Base-by-base conservation (phyloP, 2,113 vertebrate genomes). In the Xiphias gladius region DNA sequence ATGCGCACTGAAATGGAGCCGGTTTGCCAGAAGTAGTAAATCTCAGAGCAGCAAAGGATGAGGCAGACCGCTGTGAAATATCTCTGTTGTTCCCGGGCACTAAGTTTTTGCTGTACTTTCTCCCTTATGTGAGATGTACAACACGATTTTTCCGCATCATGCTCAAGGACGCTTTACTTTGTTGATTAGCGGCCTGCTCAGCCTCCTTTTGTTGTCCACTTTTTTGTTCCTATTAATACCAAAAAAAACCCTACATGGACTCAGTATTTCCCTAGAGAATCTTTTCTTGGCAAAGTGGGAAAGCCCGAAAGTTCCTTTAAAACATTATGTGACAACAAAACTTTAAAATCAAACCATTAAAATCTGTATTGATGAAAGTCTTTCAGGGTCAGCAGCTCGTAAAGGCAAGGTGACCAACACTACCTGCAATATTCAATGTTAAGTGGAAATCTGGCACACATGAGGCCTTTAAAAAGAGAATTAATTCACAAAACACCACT, bases 1-100 rank as follows among this genome's bases (percentile, higher is more conserved):
- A 66, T 66, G 59, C 30, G 66, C 41, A 55, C 16, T 57, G 35
- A 43, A 63, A 66, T 5, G 0, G 37, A 80, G 28, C 57, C 61
- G 26, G 55, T 72, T 64, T 79, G 76, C 59, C 55, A 83, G 81
- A 79, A 24, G 50, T 50, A 48, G 58, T 76, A 70, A 68, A 73
- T 86, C 71, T 80, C 68, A 72, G 61, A 65, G 62, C 37, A 58
- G 48, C 67, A 52, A 28, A 80, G 58, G 73, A 64, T 28, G 62
- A 69, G 22, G 39, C 37, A 30, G 32, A 68, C 26, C 4, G 9
- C 66, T 81, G 57, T 84, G 77, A 86, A 86, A 73, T 57, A 35
- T 76, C 69, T 77, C 39, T 55, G 50, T 46, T 43, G n/a, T 14
- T 14, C 58, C 19, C 1, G 3, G 46, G 26, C 52, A 61, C 16